Percentiles rank a stretch among this genome's conserved stretches.
Evolutionary conservation across 1,140 invertebrate genomes (phyloP).

Genomic region (Diorhabda carinulata): DNA sequence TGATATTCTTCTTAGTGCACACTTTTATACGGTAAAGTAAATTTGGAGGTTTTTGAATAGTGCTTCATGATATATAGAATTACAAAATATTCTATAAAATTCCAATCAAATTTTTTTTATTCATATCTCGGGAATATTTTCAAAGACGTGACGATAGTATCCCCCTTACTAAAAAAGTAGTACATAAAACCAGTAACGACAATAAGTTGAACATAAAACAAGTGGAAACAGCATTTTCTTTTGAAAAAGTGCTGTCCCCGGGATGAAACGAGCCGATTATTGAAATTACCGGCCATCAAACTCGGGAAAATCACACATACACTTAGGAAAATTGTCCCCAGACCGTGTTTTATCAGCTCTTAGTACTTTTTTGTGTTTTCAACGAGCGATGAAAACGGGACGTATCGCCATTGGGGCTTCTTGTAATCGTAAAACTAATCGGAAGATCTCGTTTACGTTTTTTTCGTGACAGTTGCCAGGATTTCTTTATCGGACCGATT

Average conservation of each 20-base stretch:
- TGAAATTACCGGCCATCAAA: conserved; percentile 23
- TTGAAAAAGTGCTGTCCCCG: conserved; percentile 14
- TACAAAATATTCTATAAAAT: too few species aligned
- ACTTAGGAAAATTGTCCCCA: conserved; percentile 15
- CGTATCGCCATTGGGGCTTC: conserved; percentile 1
- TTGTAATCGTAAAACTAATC: conserved; percentile 1
- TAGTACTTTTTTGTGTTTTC: conserved; percentile 1
- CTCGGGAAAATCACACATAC: conserved; percentile 22
- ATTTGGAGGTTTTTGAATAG: too few species aligned
- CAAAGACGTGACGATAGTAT: background rate
- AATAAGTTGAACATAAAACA: conserved; percentile 22
- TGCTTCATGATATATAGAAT: too few species aligned
- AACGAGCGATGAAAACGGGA: background rate
- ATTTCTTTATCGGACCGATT: background rate
- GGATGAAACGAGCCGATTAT: conserved; percentile 21
- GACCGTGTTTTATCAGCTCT: background rate
- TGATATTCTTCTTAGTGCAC: too few species aligned
- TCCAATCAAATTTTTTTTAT: too few species aligned
- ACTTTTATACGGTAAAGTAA: too few species aligned
- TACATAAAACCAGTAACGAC: conserved; percentile 12
- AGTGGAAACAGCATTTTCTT: conserved; percentile 16
- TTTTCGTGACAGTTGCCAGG: background rate
- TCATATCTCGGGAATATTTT: too few species aligned
- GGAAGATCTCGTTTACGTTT: background rate
- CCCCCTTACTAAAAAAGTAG: background rate